A percentile compares a stretch with the other conserved stretches of the same genome.
These are phyloP conservation scores for Calonectris borealis DNA, from an alignment of 2,113 vertebrate genomes.

Conservation along the genomic window DNA sequence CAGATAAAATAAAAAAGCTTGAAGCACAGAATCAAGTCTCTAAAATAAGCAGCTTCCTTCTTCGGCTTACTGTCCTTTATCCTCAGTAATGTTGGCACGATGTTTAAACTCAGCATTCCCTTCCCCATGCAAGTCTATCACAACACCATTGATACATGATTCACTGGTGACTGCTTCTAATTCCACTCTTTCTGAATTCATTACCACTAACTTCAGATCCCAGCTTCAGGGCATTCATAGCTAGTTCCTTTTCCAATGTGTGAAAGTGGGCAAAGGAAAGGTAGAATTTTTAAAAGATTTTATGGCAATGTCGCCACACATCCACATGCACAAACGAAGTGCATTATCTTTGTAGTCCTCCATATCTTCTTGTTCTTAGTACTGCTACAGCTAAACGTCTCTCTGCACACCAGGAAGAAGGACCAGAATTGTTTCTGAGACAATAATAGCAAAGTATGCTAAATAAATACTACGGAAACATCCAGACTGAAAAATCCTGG, in stretches of 20 bases:
- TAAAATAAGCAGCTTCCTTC: not conserved
- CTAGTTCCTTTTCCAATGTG: not conserved
- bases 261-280: not conserved
- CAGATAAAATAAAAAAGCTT: not conserved
- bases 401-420: not conserved
- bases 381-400: not conserved
- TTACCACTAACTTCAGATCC: not conserved
- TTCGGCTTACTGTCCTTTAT: not conserved
- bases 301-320: not conserved
- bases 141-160: not conserved
- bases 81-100: not conserved
- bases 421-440: not conserved
- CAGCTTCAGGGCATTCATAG: not conserved
- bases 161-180: not conserved
- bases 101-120: not conserved
- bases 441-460: not conserved
- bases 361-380: not conserved
- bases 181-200: not conserved
- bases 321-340: not conserved
- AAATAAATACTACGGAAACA: constrained; percentile 17
- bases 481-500: constrained; percentile 25
- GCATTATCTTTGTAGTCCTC: not conserved
- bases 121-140: not conserved
- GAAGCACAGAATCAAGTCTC: not conserved
- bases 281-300: not conserved